Evolutionary conservation across 2,888 invertebrate genomes (phyloP), one percentile per base, ranked within the genome.

Genomic region (Sisyra nigra): DNA sequence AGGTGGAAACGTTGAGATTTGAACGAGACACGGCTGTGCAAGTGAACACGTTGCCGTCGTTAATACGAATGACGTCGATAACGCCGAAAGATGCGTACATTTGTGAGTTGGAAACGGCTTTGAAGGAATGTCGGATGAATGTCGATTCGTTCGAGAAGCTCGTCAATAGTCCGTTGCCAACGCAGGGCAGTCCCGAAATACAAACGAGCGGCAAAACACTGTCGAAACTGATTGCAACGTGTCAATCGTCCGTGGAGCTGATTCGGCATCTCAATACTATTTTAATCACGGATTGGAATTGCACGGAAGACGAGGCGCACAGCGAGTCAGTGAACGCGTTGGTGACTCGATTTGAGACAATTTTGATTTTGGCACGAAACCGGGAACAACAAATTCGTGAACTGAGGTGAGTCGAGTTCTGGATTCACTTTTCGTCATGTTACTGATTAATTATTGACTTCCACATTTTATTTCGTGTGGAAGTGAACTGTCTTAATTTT

Each of bases 61-160:
- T 76, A 37, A 65, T 69, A 37, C 63, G 69, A 14, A 74, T 79
- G 64, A 79, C 79, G 1, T 76, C 79, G 10, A 74, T 80, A 47
- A 85, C 85, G 34, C 79, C 85, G 3, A 80, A 82, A 58, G 87
- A 88, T 55, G 87, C 86, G 1, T 89, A 87, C 55, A 63, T 77
- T 43, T 76, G 74, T 51, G 87, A 89, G 59, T 61, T 89, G 31
- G 68, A 72, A 33, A 72, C 76, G 3, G 88, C 86, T 0, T 68
- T 87, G 3, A 64, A 63, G 35, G 88, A 89, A 55, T 79, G 83
- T 49, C 69, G 71, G 39, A 68, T 67, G 6, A 73, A 80, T 47
- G 62, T 88, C 3, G 72, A 78, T 42, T 68, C 72, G 7, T 62
- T 88, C 15, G 74, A 82, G 56, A 66, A 62, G n/a, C 67, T 74